Conservation (phyloP, 2,797 vertebrate species). For the Sebastes oblongus region DNA sequence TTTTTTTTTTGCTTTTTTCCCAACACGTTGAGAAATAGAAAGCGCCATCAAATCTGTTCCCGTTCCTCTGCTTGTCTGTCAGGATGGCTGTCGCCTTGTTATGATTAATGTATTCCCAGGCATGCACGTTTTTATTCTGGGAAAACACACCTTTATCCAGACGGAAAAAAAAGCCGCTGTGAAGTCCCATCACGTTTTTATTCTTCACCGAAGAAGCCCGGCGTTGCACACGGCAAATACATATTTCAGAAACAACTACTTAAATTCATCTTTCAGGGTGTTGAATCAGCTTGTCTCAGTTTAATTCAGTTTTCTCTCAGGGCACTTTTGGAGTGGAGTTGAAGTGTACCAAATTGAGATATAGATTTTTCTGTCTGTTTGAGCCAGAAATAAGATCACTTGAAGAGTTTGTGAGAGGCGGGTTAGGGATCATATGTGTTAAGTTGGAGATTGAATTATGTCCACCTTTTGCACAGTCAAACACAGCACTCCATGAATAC, state of each 20-base stretch:
- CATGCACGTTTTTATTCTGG: slow-evolving; percentile 66
- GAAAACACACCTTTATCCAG: slow-evolving; percentile 65
- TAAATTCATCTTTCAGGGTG: slow-evolving; percentile 77
- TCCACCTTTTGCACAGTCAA: slow-evolving; percentile 46
- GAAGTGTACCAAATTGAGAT: slow-evolving; percentile 83
- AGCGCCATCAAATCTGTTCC: slow-evolving; percentile 64
- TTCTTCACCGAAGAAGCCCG: slow-evolving; percentile 19
- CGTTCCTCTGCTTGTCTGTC: slow-evolving; percentile 67
- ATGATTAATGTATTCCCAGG: slow-evolving; percentile 78
- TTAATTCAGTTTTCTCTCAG: slow-evolving; percentile 79
- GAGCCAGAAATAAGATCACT: slow-evolving; percentile 77
- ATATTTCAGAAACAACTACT: slow-evolving; percentile 82
- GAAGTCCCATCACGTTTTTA: slow-evolving; percentile 63
- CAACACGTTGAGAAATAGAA: slow-evolving; percentile 65
- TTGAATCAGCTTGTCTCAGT: slow-evolving; percentile 80
- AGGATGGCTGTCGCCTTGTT: slow-evolving; percentile 70
- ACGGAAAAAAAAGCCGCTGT: slow-evolving; percentile 52
- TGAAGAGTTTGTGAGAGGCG: slow-evolving; percentile 72
- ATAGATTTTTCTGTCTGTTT: slow-evolving; percentile 83
- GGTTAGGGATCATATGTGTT: slow-evolving; percentile 69
- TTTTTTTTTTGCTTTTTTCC: slow-evolving; percentile 59
- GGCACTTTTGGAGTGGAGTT: slow-evolving; percentile 76
- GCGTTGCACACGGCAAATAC: slow-evolving; percentile 74
- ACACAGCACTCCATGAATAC: slow-evolving; percentile 10
- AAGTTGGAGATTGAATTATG: slow-evolving; percentile 71